phyloP scores from a whole-genome alignment of 2,888 invertebrate species.

The Eristalis pertinax region DNA sequence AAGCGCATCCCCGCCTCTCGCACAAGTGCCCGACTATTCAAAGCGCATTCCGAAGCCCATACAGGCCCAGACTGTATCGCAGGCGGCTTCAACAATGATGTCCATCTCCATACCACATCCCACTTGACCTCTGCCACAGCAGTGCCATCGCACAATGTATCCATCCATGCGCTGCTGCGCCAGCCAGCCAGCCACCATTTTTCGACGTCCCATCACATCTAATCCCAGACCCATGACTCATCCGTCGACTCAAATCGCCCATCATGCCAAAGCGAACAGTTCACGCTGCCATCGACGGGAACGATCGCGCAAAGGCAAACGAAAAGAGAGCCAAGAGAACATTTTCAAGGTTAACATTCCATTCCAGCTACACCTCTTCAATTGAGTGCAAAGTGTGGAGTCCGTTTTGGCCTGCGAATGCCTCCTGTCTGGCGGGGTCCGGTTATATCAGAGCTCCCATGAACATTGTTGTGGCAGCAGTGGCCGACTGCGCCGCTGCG shows the following conservation, averaged over 20 bases:
- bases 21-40: background rate
- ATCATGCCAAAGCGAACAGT: conserved; percentile 11
- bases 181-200: background rate
- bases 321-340: conserved; percentile 28
- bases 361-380: conserved; percentile 59
- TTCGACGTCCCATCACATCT: conserved; percentile 21
- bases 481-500: conserved; percentile 17
- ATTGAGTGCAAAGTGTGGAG: conserved; percentile 69
- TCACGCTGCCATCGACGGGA: conserved; percentile 21
- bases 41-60: background rate
- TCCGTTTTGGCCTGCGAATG: conserved; percentile 36
- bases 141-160: conserved; percentile 2
- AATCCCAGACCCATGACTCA: conserved; percentile 34
- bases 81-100: background rate
- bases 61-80: background rate
- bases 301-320: background rate
- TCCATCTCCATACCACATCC: background rate
- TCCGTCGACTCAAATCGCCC: conserved; percentile 18
- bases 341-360: conserved; percentile 70
- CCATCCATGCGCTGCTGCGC: background rate
- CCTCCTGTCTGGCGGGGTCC: conserved; percentile 8
- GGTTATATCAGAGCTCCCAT: conserved; percentile 56
- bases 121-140: background rate
- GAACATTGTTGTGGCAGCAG: conserved; percentile 57
- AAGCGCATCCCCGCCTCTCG: background rate